phyloP scores from a whole-genome alignment of 2,797 vertebrate species.

The Premnoplex brunnescens region DNA sequence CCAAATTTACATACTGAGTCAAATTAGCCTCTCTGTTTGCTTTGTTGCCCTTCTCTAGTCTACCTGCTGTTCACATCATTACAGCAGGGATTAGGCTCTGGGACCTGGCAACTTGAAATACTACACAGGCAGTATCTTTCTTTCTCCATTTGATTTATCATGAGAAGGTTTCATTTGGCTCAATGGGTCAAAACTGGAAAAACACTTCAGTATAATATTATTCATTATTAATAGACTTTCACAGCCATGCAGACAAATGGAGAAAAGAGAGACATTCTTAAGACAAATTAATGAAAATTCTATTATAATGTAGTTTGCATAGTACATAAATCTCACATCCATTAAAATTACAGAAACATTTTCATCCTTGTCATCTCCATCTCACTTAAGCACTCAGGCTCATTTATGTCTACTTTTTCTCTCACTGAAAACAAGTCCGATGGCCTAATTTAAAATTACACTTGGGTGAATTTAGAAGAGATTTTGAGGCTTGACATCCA shows the following conservation, averaged over 20 bases:
- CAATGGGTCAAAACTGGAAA: not conserved
- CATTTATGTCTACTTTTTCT: constrained; percentile 6
- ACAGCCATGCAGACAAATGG: not conserved
- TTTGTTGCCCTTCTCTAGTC: not conserved
- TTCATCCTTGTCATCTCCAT: not conserved
- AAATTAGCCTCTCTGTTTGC: not conserved
- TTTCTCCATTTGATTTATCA: not conserved
- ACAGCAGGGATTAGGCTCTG: not conserved
- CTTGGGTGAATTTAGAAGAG: not conserved
- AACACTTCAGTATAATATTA: not conserved
- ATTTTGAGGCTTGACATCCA: not conserved
- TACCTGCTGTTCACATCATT: not conserved
- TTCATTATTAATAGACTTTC: constrained; percentile 48
- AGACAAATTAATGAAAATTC: constrained; percentile 41
- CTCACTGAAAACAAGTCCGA: not conserved
- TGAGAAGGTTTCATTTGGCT: not conserved
- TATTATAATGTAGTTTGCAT: constrained; percentile 22
- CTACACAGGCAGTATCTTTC: not conserved
- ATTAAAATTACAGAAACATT: constrained; percentile 57
- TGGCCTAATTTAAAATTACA: constrained; percentile 18
- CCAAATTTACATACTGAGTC: not conserved
- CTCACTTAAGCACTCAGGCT: constrained; percentile 16
- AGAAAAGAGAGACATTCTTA: constrained; percentile 9
- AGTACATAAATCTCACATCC: constrained; percentile 28
- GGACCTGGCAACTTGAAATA: not conserved